phyloP scores from a whole-genome alignment of 2,113 vertebrate genomes.

The Charina bottae region DNA sequence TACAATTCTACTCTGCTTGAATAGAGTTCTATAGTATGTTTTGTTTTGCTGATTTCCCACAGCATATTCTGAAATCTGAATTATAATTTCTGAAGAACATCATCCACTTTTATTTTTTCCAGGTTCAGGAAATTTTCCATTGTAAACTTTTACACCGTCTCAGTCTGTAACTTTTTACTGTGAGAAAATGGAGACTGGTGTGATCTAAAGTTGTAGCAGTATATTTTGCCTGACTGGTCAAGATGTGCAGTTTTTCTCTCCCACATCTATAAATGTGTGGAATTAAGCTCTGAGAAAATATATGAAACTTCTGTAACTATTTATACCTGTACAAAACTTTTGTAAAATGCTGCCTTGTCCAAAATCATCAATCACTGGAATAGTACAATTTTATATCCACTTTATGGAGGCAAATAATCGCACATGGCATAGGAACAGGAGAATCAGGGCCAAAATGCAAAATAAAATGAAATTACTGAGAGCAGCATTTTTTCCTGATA shows the following conservation, averaged over 20 bases:
- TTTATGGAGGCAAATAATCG: conserved; percentile 20
- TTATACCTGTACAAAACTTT: conserved; percentile 18
- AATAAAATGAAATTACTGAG: conserved; percentile 16
- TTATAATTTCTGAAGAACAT: not conserved
- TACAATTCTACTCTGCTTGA: conserved; percentile 20
- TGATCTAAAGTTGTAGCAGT: not conserved
- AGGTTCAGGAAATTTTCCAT: not conserved
- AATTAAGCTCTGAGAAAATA: not conserved
- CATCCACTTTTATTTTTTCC: not conserved
- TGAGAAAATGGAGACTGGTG: not conserved
- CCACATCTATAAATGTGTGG: not conserved
- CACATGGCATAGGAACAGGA: not conserved
- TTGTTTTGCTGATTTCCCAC: conserved; percentile 13
- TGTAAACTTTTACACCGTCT: not conserved
- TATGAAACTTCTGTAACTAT: conserved; percentile 21
- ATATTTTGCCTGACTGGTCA: conserved; percentile 9
- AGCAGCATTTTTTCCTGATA: not conserved
- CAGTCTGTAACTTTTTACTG: not conserved
- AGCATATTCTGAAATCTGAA: conserved; percentile 25
- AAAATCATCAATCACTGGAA: not conserved
- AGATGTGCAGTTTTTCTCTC: not conserved
- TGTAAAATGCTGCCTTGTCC: conserved; percentile 2
- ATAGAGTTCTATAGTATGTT: not conserved
- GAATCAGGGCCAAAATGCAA: conserved; percentile 20
- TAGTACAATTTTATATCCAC: conserved; percentile 2